Conservation (phyloP, 2,113 vertebrate species). For the Amphiprion ocellaris region DNA sequence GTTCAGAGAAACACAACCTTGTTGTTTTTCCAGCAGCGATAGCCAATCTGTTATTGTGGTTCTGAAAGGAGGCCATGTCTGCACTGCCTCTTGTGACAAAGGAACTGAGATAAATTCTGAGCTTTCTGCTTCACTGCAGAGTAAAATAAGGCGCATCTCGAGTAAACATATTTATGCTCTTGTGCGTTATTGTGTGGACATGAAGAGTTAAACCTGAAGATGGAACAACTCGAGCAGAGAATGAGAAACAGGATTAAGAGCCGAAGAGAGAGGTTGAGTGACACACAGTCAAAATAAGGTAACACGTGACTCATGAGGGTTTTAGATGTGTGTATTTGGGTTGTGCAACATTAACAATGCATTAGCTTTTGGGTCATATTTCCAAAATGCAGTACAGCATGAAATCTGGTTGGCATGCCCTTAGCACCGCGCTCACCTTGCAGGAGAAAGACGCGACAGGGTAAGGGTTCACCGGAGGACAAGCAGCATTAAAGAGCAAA, state of each 20-base stretch:
- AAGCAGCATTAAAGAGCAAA: slow-evolving; percentile 14
- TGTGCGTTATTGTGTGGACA: slow-evolving; percentile 23
- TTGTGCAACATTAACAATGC: slow-evolving; percentile 48
- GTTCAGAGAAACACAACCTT: slow-evolving; percentile 58
- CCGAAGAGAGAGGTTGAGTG: slow-evolving; percentile 14
- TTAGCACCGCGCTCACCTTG: slow-evolving; percentile 7
- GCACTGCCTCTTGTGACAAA: slow-evolving; percentile 38
- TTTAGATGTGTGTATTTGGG: slow-evolving; percentile 22
- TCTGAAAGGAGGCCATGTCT: slow-evolving; percentile 54
- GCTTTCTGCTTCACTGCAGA: slow-evolving; percentile 42
- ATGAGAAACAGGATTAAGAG: not conserved
- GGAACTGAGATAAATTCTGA: slow-evolving; percentile 37
- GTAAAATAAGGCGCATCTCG: slow-evolving; percentile 24
- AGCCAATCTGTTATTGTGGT: slow-evolving; percentile 66
- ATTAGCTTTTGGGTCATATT: slow-evolving; percentile 46
- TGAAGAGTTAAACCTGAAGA: slow-evolving; percentile 20
- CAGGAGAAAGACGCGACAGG: not conserved
- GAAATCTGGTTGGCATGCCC: slow-evolving; percentile 53
- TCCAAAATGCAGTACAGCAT: slow-evolving; percentile 48
- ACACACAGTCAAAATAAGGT: slow-evolving; percentile 29
- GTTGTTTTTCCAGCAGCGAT: slow-evolving; percentile 43
- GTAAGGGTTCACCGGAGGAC: slow-evolving; percentile 42
- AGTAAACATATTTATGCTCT: slow-evolving; percentile 31
- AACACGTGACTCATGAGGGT: slow-evolving; percentile 12
- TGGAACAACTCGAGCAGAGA: slow-evolving; percentile 30